Evolutionary conservation across 2,888 invertebrate genomes (phyloP).

Genomic region (Spilarctia lutea): DNA sequence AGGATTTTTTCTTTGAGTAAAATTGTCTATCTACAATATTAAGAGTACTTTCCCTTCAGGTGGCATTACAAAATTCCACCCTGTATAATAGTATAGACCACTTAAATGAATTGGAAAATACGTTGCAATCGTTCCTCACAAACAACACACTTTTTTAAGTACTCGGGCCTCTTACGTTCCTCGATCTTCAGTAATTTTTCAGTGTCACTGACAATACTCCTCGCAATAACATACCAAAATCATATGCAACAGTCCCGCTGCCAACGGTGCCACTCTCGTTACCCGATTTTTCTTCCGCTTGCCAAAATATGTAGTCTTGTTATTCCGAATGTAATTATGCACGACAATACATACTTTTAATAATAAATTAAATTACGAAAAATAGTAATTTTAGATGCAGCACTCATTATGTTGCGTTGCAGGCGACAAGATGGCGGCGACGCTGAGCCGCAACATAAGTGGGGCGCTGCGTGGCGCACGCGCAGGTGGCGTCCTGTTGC

Average conservation of each 20-base stretch:
- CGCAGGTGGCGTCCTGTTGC: constrained; percentile 7
- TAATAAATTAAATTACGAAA: too few species aligned
- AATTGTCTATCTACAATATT: too few species aligned
- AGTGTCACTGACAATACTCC: background rate
- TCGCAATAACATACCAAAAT: background rate
- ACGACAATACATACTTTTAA: too few species aligned
- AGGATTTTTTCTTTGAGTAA: too few species aligned
- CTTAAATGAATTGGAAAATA: too few species aligned
- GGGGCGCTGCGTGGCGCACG: constrained; percentile 28
- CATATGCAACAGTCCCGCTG: background rate
- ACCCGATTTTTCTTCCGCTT: background rate
- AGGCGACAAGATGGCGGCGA: constrained; percentile 97
- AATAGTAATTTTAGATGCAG: background rate
- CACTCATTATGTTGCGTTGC: constrained; percentile 43
- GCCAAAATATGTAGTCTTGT: background rate
- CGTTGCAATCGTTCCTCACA: background rate
- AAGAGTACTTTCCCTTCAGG: too few species aligned
- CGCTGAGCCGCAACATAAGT: constrained; percentile 91
- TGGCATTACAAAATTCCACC: too few species aligned
- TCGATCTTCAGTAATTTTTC: background rate
- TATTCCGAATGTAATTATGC: background rate
- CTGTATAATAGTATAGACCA: too few species aligned
- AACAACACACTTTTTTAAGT: background rate
- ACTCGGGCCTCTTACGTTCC: background rate
- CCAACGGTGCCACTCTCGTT: background rate